Evolutionary conservation across 37 sponge, comb jelly and placozoan species (phyloP), one percentile per base, ranked within the genome.

Genomic region (Halisarca cf. caerulea): DNA sequence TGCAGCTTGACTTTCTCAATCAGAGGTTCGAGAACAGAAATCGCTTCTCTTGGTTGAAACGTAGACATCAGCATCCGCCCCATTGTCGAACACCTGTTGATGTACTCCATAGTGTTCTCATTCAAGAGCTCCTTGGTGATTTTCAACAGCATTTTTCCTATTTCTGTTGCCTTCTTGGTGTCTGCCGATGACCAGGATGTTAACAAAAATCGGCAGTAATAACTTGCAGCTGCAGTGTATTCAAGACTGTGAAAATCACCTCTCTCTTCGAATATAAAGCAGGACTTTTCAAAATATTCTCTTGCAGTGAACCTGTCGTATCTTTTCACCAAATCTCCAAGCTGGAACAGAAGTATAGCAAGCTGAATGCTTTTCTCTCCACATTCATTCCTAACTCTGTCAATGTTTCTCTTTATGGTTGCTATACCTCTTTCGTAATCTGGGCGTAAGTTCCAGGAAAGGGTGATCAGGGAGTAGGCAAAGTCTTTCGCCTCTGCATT

Each of bases 361-460:
- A 20, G 15, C 15, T 62, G 6, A 20, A 7, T 62, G 64, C 64
- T 62, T 6, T 62, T 62, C 18, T 62, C 5, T 15, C 64, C 64
- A 62, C 25, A 62, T 7, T 23, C 64, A 5, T 15, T 6, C 30
- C 15, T 28, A 7, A 62, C 64, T n/a, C 6, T 30, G 6, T n/a
- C 25, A 6, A 62, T 8, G 15, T 62, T 62, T 15, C 30, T 28
- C 30, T 62, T 62, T 8, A 62, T 62, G 30, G 64, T 62, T 6
- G 25, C 30, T 30, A 62, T 62, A 5, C 64, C 64, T 28, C 15
- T 62, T 8, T 62, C 64, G 6, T 30, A n/a, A n/a, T 62, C 64
- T 15, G 64, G 64, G 4, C 64, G 30, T 7, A 62, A 74, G 45
- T 74, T n/a, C 77, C 77, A 74, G 2, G 77, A 74, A 15, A 74